Conservation (phyloP, 2,113 vertebrate species). For the Caranx melampygus region DNA sequence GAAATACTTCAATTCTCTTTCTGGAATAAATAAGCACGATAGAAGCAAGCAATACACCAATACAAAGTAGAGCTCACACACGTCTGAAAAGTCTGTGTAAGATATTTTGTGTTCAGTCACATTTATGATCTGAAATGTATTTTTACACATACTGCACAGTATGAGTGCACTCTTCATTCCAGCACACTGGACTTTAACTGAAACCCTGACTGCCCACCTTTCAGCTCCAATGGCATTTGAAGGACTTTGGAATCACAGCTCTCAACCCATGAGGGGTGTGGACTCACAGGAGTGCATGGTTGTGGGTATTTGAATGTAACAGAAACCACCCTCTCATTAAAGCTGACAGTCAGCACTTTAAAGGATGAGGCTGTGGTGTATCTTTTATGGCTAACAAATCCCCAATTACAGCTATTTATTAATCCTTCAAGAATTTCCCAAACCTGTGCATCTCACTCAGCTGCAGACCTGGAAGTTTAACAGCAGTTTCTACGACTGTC, state of each 20-base stretch:
- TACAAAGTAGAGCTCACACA: conserved; percentile 6
- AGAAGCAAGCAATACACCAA: conserved; percentile 37
- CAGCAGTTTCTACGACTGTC: not conserved
- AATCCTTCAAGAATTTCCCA: not conserved
- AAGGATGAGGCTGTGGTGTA: conserved; percentile 1
- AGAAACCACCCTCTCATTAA: not conserved
- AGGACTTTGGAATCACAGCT: not conserved
- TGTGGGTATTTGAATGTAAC: not conserved
- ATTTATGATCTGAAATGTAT: not conserved
- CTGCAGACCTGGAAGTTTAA: not conserved
- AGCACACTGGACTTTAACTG: not conserved
- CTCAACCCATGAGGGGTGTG: not conserved
- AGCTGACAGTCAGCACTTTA: conserved; percentile 8
- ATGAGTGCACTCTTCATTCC: not conserved
- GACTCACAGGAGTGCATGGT: not conserved
- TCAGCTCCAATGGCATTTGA: conserved; percentile 9
- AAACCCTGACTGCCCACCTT: conserved; percentile 4
- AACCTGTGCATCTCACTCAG: not conserved
- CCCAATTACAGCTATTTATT: not conserved
- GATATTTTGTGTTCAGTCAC: not conserved
- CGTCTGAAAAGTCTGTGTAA: conserved; percentile 28
- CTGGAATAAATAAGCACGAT: conserved; percentile 7
- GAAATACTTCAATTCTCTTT: not conserved
- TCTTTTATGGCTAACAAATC: conserved; percentile 7
- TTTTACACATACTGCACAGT: not conserved